These are phyloP conservation scores for Chelon labrosus DNA, from an alignment of 2,797 vertebrate species.

Conservation along the genomic window DNA sequence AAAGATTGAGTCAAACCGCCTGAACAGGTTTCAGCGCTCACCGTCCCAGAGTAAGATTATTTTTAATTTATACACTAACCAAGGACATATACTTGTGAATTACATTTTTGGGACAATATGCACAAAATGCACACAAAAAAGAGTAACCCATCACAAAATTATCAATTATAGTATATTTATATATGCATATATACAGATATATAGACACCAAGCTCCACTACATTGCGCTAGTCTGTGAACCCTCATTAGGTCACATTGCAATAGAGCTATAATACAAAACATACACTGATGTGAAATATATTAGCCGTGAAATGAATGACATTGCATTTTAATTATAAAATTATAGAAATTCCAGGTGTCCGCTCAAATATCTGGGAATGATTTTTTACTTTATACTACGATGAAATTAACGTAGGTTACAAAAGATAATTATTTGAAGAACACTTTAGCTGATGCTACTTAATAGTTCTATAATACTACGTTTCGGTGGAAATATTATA, in stretches of 20 bases:
- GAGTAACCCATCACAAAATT: background rate
- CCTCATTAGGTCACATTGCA: background rate
- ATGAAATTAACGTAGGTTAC: background rate
- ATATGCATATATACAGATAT: too few species aligned
- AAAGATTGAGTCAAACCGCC: conserved; percentile 52
- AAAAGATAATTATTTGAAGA: background rate
- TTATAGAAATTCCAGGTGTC: accelerated
- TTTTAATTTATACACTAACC: conserved; percentile 19
- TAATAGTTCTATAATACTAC: background rate
- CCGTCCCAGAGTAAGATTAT: conserved; percentile 6
- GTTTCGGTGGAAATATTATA: background rate
- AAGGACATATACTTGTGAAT: background rate
- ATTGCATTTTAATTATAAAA: background rate
- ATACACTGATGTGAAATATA: background rate
- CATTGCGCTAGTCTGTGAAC: background rate
- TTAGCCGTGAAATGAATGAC: background rate
- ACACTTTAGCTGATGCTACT: background rate
- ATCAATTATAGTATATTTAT: background rate
- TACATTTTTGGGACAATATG: conserved; percentile 2
- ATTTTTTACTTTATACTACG: background rate
- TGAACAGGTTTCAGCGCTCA: conserved; percentile 43
- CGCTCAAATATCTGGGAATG: background rate
- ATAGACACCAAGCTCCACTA: too few species aligned
- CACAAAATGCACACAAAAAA: background rate
- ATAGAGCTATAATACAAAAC: background rate